Base-by-base conservation (phyloP, 1,140 invertebrate species). In the Harlomillsia oculata region DNA sequence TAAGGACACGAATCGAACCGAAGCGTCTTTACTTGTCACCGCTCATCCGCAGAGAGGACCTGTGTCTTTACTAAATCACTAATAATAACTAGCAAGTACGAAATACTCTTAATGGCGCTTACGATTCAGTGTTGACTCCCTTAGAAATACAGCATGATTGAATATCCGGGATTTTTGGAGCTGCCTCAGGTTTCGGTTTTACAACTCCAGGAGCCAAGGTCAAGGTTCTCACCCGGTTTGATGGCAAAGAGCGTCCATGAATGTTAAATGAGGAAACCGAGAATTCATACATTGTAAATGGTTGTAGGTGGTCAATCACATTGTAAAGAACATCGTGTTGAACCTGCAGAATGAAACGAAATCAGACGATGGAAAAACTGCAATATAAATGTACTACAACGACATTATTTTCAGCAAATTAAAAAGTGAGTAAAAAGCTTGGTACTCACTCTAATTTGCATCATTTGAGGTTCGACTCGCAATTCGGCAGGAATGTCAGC, bases 251-350 rank as follows among this genome's bases (percentile, higher is more conserved):
- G 0, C 77, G 77, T 0, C 87, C 87, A 63, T 81, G 80, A 18
- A 77, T 76, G 69, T 89, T 89, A 37, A 76, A 75, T 1, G 84
- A 80, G 1, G 76, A 79, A 9, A 87, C 78, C 0, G 78, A 78
- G 1, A 89, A 75, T 67, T 88, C 84, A 67, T 89, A 89, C 84
- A 88, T 87, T 18, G 84, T 87, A 63, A 83, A 81, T 1, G 84
- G 82, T 2, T 75, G 70, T 34, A 81, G 72, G 69, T 78, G 74
- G 45, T 77, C 77, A 2, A 87, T 63, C 0, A 78, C 68, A 0
- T 81, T 73, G 34, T 72, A 76, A 2, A 77, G 80, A 55, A 77
- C 72, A 51, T 77, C 77, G 3, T 71, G 70, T 30, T 73, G 70
- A 49, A 82, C 73, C 73, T 78, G 73, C 16, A 71, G 16, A 43